A percentile compares a stretch with the other conserved stretches of the same genome.
Conservation (phyloP, 2,113 vertebrate genomes). For the Centropus unirufus region DNA sequence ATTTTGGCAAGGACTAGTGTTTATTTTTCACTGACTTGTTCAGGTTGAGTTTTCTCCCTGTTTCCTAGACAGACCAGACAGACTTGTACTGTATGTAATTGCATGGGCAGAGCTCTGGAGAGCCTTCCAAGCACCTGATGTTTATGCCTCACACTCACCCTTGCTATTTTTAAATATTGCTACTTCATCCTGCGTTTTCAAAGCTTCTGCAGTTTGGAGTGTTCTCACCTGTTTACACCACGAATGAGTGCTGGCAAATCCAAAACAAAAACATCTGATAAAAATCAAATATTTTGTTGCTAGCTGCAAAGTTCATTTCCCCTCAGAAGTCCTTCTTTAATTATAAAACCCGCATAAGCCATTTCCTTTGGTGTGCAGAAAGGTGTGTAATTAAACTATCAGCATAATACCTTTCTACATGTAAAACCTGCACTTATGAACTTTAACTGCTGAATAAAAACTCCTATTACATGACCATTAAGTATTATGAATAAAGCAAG, state of each 20-base stretch:
- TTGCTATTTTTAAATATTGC: slow-evolving; percentile 15
- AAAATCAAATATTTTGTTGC: slow-evolving; percentile 60
- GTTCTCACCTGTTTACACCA: slow-evolving; percentile 50
- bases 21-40: slow-evolving; percentile 21
- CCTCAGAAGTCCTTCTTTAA: slow-evolving; percentile 79
- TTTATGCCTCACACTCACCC: not conserved
- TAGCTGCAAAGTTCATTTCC: slow-evolving; percentile 75
- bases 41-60: not conserved
- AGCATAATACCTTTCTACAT: slow-evolving; percentile 83
- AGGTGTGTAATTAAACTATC: slow-evolving; percentile 88
- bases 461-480: slow-evolving; percentile 89
- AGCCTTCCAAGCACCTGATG: not conserved
- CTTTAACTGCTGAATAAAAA: slow-evolving; percentile 89
- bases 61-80: slow-evolving; percentile 25
- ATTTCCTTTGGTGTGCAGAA: slow-evolving; percentile 87
- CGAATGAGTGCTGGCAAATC: not conserved
- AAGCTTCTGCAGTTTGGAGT: not conserved
- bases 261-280: slow-evolving; percentile 76
- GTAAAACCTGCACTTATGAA: slow-evolving; percentile 85
- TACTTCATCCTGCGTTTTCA: not conserved
- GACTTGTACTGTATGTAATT: not conserved
- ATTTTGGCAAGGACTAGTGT: not conserved
- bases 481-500: slow-evolving; percentile 86
- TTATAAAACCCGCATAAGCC: slow-evolving; percentile 79
- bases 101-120: slow-evolving; percentile 23